Base-by-base conservation (phyloP, 1,140 invertebrate genomes). In the Lithobius niger region DNA sequence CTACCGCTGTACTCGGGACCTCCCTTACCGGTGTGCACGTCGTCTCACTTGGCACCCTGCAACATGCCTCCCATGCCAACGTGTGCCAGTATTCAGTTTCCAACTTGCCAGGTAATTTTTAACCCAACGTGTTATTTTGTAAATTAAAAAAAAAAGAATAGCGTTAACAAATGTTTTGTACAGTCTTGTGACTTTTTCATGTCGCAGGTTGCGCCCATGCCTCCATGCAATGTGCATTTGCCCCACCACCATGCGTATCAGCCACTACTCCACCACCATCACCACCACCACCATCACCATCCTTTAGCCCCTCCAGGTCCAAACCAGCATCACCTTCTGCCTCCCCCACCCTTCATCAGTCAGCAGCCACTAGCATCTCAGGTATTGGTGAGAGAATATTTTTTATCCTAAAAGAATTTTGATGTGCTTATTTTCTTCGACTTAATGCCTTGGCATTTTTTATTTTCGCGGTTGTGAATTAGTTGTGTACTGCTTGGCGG, bases 231-330 rank as follows among this genome's bases (percentile, higher is more conserved):
- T 69, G 60, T 65, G 66, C 58, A 63, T 65, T 66, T 60, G 65
- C 67, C 64, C 61, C 67, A 52, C 54, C 69, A 61, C 59, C 72
- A 64, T 60, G 65, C 58, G 61, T 59, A 67, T 67, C 57, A 62
- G 64, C 48, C 59, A 65, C 57, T 59, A 70, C 54, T 59, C 64
- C 36, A 52, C 71, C 78, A 54, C 71, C 78, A 47, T 72, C 76
- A 57, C 77, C 79, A 68, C 27, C 64, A 62, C 22, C 65, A 60
- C 40, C 62, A 58, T 57, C n/a, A 25, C 54, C 24, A 49, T 60
- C 40, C 53, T 27, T 40, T n/a, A n/a, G n/a, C n/a, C n/a, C n/a
- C n/a, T n/a, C 48, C 24, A 19, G 18, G 13, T n/a, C 24, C 40
- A n/a, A 21, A 19, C 18, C 54, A 56, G 45, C 19, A 49, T n/a